A percentile compares a stretch with the other conserved stretches of the same genome.
Conservation (phyloP, 2,888 invertebrate species). For the Eristalis tenax region DNA sequence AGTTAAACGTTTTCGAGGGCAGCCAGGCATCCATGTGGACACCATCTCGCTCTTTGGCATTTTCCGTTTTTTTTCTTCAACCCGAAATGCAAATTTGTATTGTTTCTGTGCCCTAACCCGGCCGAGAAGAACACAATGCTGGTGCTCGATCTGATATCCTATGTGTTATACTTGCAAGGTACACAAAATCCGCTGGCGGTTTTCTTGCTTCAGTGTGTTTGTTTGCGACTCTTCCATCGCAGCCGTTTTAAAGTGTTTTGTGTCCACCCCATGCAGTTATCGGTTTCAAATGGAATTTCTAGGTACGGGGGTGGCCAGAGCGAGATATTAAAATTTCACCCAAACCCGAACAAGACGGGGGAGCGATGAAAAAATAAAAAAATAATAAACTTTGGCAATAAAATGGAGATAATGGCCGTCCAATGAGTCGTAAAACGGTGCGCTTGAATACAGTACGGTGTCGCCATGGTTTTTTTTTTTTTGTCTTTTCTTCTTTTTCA, state of each 20-base stretch:
- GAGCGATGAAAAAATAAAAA: constrained; percentile 56
- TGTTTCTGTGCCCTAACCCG: constrained; percentile 78
- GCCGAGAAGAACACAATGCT: constrained; percentile 72
- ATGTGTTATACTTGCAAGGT: constrained; percentile 44
- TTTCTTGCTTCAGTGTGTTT: constrained; percentile 14
- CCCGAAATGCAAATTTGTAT: constrained; percentile 78
- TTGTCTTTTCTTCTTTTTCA: not conserved
- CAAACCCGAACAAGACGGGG: constrained; percentile 23
- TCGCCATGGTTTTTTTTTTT: constrained; percentile 57
- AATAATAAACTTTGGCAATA: constrained; percentile 71
- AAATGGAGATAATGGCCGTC: constrained; percentile 71
- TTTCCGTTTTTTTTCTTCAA: constrained; percentile 42
- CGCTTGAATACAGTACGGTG: constrained; percentile 64
- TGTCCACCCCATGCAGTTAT: constrained; percentile 62
- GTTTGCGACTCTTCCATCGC: constrained; percentile 17
- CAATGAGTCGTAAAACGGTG: constrained; percentile 70
- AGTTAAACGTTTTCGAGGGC: constrained; percentile 60
- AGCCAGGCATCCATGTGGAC: not conserved
- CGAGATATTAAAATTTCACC: constrained; percentile 63
- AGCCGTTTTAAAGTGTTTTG: constrained; percentile 35
- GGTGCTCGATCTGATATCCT: constrained; percentile 29
- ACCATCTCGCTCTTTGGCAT: constrained; percentile 4
- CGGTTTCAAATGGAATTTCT: constrained; percentile 66
- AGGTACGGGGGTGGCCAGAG: constrained; percentile 42
- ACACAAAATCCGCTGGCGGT: constrained; percentile 32